Conservation (phyloP, 2,113 vertebrate genomes). For the Sinocyclocheilus anshuiensis region DNA sequence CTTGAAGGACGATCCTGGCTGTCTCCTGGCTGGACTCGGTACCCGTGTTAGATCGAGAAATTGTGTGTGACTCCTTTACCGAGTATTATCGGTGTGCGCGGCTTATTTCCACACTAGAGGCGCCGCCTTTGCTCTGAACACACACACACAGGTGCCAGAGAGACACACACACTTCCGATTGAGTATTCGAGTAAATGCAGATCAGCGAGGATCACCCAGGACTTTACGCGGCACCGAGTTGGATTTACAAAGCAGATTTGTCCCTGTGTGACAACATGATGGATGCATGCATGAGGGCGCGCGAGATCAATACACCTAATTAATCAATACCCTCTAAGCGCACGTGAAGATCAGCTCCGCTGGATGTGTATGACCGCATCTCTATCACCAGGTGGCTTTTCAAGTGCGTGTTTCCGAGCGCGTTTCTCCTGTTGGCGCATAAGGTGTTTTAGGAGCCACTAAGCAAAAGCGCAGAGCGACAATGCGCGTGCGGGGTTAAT, state of each 20-base stretch:
- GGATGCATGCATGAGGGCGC: slow-evolving; percentile 61
- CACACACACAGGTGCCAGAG: slow-evolving; percentile 43
- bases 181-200: slow-evolving; percentile 31
- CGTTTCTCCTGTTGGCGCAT: slow-evolving; percentile 14
- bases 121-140: slow-evolving; percentile 50
- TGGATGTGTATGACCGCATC: slow-evolving; percentile 35
- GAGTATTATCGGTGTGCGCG: slow-evolving; percentile 17
- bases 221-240: slow-evolving; percentile 6
- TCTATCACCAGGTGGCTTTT: slow-evolving; percentile 36
- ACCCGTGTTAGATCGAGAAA: background rate
- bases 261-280: slow-evolving; percentile 57
- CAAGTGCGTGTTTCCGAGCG: slow-evolving; percentile 19
- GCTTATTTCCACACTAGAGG: slow-evolving; percentile 39
- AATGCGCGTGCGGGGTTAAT: slow-evolving; percentile 40
- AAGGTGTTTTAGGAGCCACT: background rate
- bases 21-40: background rate
- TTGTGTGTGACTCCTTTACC: slow-evolving; percentile 6
- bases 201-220: slow-evolving; percentile 27
- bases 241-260: slow-evolving; percentile 38
- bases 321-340: slow-evolving; percentile 56
- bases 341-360: slow-evolving; percentile 30
- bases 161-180: slow-evolving; percentile 55
- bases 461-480: background rate
- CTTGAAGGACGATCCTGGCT: background rate
- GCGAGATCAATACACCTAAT: slow-evolving; percentile 34